Conservation (phyloP, 2,113 vertebrate genomes). For the Bagarius yarrelli region DNA sequence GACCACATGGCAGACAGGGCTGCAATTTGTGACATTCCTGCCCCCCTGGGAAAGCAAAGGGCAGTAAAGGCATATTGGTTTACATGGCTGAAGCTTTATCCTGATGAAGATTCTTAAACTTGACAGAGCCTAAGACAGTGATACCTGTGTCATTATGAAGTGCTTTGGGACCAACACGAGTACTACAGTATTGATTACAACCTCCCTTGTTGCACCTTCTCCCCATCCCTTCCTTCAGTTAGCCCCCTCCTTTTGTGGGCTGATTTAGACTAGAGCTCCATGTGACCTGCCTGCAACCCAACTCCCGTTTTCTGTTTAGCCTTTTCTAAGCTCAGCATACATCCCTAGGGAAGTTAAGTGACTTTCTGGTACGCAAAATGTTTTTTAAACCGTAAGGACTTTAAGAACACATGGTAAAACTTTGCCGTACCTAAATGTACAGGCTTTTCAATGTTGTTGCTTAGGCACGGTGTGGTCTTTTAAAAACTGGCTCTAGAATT, state of each 20-base stretch:
- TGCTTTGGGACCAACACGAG: constrained; percentile 31
- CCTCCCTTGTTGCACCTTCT: constrained; percentile 13
- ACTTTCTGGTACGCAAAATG: constrained; percentile 27
- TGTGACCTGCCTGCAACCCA: constrained; percentile 44
- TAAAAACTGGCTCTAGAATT: not conserved
- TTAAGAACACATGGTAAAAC: not conserved
- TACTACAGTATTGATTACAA: constrained; percentile 49
- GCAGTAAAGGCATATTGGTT: constrained; percentile 44
- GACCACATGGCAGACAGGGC: constrained; percentile 40
- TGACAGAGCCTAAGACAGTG: constrained; percentile 47
- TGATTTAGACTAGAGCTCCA: constrained; percentile 24
- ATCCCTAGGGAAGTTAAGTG: constrained; percentile 39
- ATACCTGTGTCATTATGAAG: constrained; percentile 48
- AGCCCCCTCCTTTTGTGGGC: constrained; percentile 29
- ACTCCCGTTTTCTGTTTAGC: constrained; percentile 38
- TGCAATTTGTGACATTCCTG: constrained; percentile 55
- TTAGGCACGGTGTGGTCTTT: not conserved
- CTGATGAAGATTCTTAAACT: constrained; percentile 44
- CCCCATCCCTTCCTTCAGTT: constrained; percentile 7
- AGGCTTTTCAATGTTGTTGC: not conserved
- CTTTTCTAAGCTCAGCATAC: constrained; percentile 21
- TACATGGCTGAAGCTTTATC: constrained; percentile 39
- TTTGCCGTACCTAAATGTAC: not conserved
- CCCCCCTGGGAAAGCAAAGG: constrained; percentile 41
- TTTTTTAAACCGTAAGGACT: not conserved